phyloP scores from a whole-genome alignment of 2,797 vertebrate genomes.

The Sarcophilus harrisii region DNA sequence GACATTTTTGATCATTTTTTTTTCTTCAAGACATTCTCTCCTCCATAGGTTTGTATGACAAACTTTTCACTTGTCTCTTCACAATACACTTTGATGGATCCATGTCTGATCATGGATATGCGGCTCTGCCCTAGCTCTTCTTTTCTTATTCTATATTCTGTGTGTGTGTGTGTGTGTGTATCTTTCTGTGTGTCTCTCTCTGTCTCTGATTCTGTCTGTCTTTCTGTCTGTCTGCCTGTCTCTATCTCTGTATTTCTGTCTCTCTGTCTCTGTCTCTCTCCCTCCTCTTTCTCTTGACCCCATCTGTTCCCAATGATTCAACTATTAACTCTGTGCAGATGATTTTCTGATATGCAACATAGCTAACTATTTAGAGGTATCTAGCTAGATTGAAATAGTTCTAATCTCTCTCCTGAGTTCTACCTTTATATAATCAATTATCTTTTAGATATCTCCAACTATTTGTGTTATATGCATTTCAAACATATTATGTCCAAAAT shows the following conservation, averaged over 20 bases:
- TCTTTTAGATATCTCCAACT: not conserved
- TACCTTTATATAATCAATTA: not conserved
- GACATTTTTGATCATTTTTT: not conserved
- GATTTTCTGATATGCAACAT: not conserved
- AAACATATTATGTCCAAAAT: not conserved
- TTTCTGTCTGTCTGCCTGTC: too few relatives aligned
- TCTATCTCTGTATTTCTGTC: accelerated
- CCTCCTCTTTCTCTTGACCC: not conserved
- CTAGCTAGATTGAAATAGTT: not conserved
- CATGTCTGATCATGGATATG: not conserved
- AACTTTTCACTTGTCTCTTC: not conserved
- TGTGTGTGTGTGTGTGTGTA: not conserved
- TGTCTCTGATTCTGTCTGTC: too few relatives aligned
- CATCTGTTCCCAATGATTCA: not conserved
- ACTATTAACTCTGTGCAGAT: not conserved
- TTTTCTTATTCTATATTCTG: not conserved
- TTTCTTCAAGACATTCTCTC: not conserved
- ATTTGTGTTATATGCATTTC: not conserved
- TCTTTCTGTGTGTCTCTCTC: too few relatives aligned
- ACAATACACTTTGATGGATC: not conserved
- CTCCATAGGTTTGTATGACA: not conserved
- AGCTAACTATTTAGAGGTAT: not conserved
- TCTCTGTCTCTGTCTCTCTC: too few relatives aligned
- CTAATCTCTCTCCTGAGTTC: not conserved
- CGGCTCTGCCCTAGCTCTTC: not conserved